Percentiles rank a stretch among this genome's conserved stretches.
phyloP scores from a whole-genome alignment of 92 coral and sea anemone species.

The Palythoa heliodiscus region DNA sequence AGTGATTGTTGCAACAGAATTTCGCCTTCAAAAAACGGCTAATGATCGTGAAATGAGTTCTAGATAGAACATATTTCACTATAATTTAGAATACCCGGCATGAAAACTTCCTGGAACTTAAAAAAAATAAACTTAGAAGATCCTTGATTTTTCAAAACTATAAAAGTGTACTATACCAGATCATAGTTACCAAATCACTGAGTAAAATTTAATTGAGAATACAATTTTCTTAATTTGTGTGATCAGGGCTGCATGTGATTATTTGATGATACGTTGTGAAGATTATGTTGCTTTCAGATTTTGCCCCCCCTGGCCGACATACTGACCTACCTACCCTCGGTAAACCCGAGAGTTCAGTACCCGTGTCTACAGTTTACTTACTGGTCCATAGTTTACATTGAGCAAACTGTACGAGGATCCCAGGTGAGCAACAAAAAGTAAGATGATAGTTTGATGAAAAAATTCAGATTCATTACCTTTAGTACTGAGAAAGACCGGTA shows the following conservation, averaged over 20 bases:
- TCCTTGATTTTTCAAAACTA: too few species aligned
- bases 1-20: too few species aligned
- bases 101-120: too few species aligned
- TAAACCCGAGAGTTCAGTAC: slow-evolving; percentile 87
- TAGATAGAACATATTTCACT: too few species aligned
- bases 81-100: too few species aligned
- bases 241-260: not conserved
- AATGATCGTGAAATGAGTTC: too few species aligned
- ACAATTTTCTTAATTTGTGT: not conserved
- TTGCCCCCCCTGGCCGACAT: slow-evolving; percentile 94
- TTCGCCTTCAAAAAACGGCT: too few species aligned
- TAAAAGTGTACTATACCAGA: too few species aligned
- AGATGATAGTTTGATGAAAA: not conserved
- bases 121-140: too few species aligned
- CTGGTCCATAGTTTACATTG: slow-evolving; percentile 91
- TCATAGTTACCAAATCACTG: too few species aligned
- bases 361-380: slow-evolving; percentile 94
- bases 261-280: not conserved
- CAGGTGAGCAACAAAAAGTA: slow-evolving; percentile 62
- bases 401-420: slow-evolving; percentile 84
- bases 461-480: not conserved
- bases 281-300: slow-evolving; percentile 58
- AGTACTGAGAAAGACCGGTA: not conserved
- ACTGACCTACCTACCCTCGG: slow-evolving; percentile 75
- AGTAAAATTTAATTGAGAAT: not conserved